phyloP scores from a whole-genome alignment of 2,888 invertebrate genomes.

The Melipona beecheii region DNA sequence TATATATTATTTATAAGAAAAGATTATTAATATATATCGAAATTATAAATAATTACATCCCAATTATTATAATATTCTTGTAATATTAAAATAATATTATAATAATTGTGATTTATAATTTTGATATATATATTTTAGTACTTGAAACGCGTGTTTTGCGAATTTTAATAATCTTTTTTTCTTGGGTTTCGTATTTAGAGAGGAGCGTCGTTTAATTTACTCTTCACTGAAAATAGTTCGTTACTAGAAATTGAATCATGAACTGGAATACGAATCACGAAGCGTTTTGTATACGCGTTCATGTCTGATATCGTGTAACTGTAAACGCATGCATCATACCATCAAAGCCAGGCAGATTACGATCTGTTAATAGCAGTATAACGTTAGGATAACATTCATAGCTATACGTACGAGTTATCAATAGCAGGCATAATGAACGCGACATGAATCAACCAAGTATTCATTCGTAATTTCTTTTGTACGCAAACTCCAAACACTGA shows the following conservation, averaged over 20 bases:
- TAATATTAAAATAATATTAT: no score
- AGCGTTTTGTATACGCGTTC: slow-evolving; percentile 6
- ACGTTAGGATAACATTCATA: slow-evolving; percentile 39
- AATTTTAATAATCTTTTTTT: background rate
- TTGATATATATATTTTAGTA: no score
- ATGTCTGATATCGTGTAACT: slow-evolving; percentile 10
- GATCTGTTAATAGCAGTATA: slow-evolving; percentile 38
- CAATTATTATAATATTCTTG: no score
- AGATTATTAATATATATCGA: no score
- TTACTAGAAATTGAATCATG: background rate
- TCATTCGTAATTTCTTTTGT: no score
- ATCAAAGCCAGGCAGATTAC: slow-evolving; percentile 35
- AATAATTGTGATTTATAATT: no score
- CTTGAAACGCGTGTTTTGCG: no score
- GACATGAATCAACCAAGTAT: background rate
- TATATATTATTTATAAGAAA: no score
- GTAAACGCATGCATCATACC: slow-evolving; percentile 9
- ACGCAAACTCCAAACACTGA: background rate
- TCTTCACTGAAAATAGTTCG: background rate
- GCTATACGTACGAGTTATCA: slow-evolving; percentile 18
- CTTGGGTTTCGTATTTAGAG: background rate
- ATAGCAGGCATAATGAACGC: background rate
- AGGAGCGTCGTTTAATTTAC: background rate
- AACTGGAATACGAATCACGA: background rate
- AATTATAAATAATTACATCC: no score